phyloP scores from a whole-genome alignment of 92 coral and sea anemone species.

The Pocillopora meandrina region DNA sequence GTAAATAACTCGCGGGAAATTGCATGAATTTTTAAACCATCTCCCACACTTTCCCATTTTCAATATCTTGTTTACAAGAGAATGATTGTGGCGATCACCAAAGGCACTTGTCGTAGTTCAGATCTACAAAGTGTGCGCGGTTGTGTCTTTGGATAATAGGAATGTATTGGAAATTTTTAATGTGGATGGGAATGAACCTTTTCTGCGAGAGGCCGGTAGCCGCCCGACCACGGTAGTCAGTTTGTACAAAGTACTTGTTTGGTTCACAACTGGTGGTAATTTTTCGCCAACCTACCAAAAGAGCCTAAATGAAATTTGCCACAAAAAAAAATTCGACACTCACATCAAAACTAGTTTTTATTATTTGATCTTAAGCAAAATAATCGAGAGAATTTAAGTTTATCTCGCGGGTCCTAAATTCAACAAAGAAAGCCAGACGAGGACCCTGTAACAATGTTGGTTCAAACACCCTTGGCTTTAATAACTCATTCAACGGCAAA shows the following conservation, averaged over 20 bases:
- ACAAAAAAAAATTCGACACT: neutral
- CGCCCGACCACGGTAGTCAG: no score
- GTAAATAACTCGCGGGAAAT: neutral
- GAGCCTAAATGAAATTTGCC: conserved; percentile 7
- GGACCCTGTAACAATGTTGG: conserved; percentile 12
- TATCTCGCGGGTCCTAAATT: no score
- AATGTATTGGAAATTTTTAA: no score
- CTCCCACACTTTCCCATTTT: conserved; percentile 7
- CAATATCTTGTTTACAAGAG: conserved; percentile 25
- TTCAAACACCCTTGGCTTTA: no score
- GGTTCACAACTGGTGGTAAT: neutral
- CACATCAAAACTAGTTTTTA: neutral
- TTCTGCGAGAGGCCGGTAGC: conserved; percentile 21
- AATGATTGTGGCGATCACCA: conserved; percentile 6
- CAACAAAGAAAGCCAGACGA: neutral
- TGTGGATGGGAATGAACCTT: neutral
- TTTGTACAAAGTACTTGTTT: neutral
- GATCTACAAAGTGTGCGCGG: no score
- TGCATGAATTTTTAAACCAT: neutral
- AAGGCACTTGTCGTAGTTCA: neutral
- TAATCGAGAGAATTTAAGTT: neutral
- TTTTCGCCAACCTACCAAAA: conserved; percentile 21
- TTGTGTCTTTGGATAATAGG: no score
- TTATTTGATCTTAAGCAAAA: neutral
- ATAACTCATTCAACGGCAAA: neutral